Evolutionary conservation across 1,140 invertebrate genomes (phyloP), one percentile per base, ranked within the genome.

Genomic region (Sitobion miscanthi): DNA sequence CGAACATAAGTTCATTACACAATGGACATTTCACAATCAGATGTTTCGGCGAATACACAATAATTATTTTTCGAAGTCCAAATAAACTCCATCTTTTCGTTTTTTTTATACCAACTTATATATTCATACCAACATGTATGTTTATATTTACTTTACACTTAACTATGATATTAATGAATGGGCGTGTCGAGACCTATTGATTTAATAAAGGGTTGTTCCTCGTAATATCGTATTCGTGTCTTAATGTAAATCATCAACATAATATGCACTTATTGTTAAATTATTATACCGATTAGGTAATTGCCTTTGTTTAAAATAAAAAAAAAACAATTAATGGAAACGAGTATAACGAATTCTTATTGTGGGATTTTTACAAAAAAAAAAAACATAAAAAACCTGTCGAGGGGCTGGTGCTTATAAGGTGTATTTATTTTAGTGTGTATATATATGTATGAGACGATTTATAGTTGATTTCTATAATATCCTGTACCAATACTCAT

Each of bases 1-100:
- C 52, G 89, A 20, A 62, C 23, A 45, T 90, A 69, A 90, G 57
- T 90, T 90, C 54, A 30, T 90, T 69, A 69, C 89, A n/a, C 89
- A n/a, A 45, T 30, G 38, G 54, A 90, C 52, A 90, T 90, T 90
- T 30, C 54, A 69, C 54, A 69, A 89, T 89, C 89, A 54, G 42
- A 45, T 35, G n/a, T 30, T 77, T 17, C 14, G 14, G 62, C 3
- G 62, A 77, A 77, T 17, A n/a, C 6, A 77, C n/a, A n/a, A 77
- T 77, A 77, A 77, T n/a, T n/a, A 77, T 25, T 77, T 69, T 77
- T 77, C n/a, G 14, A 77, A 77, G n/a, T n/a, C 14, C n/a, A 17
- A n/a, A n/a, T 77, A 77, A 77, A n/a, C n/a, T 77, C n/a, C 8
- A 69, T 77, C 14, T n/a, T n/a, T 14, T n/a, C n/a, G 0, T 77